Evolutionary conservation across 2,888 invertebrate species (phyloP).

Genomic region (Drosophila kuntzei): DNA sequence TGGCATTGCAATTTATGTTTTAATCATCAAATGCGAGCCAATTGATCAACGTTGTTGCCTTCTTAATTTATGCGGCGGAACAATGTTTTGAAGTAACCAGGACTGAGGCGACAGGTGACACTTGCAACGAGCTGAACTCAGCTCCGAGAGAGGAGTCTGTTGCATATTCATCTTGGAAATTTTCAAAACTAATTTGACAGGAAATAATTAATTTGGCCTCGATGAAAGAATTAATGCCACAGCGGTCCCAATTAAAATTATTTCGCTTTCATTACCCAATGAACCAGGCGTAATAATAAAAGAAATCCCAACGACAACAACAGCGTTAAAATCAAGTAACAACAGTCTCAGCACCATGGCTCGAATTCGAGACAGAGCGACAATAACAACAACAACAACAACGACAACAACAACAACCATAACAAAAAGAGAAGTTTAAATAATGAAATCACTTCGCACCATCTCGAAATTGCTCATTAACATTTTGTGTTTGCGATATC

Average conservation of each 20-base stretch:
- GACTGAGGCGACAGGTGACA: conserved; percentile 69
- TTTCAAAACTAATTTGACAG: conserved; percentile 76
- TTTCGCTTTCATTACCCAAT: conserved; percentile 81
- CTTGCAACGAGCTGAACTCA: conserved; percentile 29
- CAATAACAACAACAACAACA: conserved; percentile 17
- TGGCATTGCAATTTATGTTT: conserved; percentile 76
- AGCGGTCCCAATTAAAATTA: conserved; percentile 73
- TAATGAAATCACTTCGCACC: conserved; percentile 86
- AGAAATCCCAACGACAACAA: conserved; percentile 27
- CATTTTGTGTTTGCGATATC: conserved; percentile 86
- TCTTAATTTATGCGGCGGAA: conserved; percentile 75
- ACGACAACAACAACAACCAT: conserved; percentile 11
- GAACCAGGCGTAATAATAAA: conserved; percentile 71
- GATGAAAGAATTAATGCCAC: conserved; percentile 16
- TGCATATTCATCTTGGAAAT: conserved; percentile 61
- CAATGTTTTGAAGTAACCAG: conserved; percentile 64
- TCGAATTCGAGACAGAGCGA: conserved; percentile 34
- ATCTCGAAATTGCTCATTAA: conserved; percentile 86
- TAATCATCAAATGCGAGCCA: conserved; percentile 77
- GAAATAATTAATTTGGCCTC: conserved; percentile 77
- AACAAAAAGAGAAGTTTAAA: conserved; percentile 72
- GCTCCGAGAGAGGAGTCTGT: not conserved
- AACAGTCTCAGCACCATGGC: conserved; percentile 17
- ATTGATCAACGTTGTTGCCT: conserved; percentile 69
- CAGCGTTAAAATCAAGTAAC: conserved; percentile 40